A percentile compares a stretch with the other conserved stretches of the same genome.
Conservation (phyloP, 2,113 vertebrate species). For the Meriones unguiculatus region DNA sequence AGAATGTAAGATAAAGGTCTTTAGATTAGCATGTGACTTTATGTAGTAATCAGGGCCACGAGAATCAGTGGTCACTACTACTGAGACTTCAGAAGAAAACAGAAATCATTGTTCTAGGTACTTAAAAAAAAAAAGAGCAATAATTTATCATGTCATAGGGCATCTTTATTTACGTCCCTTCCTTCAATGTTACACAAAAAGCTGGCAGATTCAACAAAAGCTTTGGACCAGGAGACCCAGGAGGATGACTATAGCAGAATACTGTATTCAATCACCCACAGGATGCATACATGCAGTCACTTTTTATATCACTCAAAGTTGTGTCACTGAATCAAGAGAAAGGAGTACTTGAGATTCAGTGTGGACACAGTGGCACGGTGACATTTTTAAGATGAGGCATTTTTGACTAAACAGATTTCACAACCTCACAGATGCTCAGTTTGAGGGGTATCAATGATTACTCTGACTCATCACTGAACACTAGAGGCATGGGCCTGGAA, state of each 20-base stretch:
- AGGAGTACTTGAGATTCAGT: slow-evolving; percentile 17
- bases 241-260: background rate
- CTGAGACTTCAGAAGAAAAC: slow-evolving; percentile 25
- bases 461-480: background rate
- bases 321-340: slow-evolving; percentile 28
- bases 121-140: background rate
- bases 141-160: background rate
- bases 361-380: slow-evolving; percentile 13
- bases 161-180: slow-evolving; percentile 25
- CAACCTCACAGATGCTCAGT: background rate
- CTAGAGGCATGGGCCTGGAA: background rate
- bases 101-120: background rate
- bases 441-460: background rate
- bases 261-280: slow-evolving; percentile 2
- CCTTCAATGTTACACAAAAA: slow-evolving; percentile 30
- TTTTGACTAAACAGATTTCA: slow-evolving; percentile 5
- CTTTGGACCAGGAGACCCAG: background rate
- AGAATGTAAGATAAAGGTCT: slow-evolving; percentile 40
- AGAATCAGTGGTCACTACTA: slow-evolving; percentile 33
- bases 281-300: background rate
- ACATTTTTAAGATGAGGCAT: slow-evolving; percentile 30
- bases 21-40: slow-evolving; percentile 32
- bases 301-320: slow-evolving; percentile 7
- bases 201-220: slow-evolving; percentile 28
- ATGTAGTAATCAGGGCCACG: background rate